phyloP scores from a whole-genome alignment of 1,140 invertebrate genomes.

The Parapsyche elsis region DNA sequence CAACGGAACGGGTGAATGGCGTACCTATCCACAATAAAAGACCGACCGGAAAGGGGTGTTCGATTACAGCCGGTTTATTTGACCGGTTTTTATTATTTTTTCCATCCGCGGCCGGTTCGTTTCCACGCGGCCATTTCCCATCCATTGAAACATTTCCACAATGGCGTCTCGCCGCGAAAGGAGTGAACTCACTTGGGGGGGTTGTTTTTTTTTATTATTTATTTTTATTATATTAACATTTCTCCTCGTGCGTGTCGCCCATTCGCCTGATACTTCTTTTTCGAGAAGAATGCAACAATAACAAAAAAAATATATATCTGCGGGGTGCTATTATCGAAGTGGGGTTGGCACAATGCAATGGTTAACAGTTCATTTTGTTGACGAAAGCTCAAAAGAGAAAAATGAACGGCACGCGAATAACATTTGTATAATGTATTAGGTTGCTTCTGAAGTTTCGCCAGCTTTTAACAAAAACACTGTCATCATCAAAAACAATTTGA shows the following conservation, averaged over 20 bases:
- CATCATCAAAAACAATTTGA: no score
- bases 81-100: background rate
- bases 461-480: no score
- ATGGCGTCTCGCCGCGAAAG: constrained; percentile 28
- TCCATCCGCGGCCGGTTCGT: background rate
- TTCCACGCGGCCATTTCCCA: background rate
- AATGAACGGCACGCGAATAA: constrained; percentile 3
- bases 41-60: constrained; percentile 50
- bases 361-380: constrained; percentile 18
- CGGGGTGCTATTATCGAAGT: constrained; percentile 5
- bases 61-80: constrained; percentile 48
- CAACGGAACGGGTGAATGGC: background rate
- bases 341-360: background rate
- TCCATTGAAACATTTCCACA: background rate
- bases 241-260: constrained; percentile 5
- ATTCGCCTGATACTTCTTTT: background rate
- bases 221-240: no score
- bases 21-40: constrained; percentile 6
- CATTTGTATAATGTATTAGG: no score
- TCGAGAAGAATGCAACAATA: constrained; percentile 2
- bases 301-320: background rate
- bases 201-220: no score
- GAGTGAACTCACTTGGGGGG: background rate
- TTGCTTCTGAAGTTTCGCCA: no score
- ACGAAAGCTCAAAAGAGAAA: constrained; percentile 7